Conservation (phyloP, 30 jellyfish, hydroid and myxozoan genomes). For the Nemopilema nomurai region DNA sequence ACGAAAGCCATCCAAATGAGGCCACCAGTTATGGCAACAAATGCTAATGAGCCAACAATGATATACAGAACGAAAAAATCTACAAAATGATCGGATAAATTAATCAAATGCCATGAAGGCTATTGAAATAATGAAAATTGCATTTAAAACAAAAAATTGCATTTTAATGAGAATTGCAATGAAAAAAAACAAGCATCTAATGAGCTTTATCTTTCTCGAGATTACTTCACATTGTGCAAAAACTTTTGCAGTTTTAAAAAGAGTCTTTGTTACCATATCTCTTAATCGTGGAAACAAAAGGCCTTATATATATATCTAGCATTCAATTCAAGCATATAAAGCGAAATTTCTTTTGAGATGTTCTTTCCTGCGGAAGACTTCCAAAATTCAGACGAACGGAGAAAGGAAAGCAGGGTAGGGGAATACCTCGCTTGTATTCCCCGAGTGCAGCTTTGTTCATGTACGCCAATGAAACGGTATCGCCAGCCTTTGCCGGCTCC, state of each 20-base stretch:
- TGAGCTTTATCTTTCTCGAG: too few species aligned
- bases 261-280: too few species aligned
- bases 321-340: too few species aligned
- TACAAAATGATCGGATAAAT: background rate
- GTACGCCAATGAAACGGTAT: slow-evolving; percentile 86
- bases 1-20: slow-evolving; percentile 79
- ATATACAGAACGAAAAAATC: slow-evolving; percentile 81
- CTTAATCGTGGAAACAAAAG: too few species aligned
- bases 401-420: background rate
- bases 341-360: too few species aligned
- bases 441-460: slow-evolving; percentile 91
- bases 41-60: slow-evolving; percentile 85
- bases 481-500: slow-evolving; percentile 87
- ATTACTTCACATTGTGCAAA: too few species aligned
- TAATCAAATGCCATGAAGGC: too few species aligned
- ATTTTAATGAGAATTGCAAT: slow-evolving; percentile 2
- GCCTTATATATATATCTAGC: too few species aligned
- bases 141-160: background rate
- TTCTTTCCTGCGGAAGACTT: too few species aligned
- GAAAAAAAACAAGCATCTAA: too few species aligned
- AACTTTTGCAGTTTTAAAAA: too few species aligned
- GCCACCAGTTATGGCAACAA: slow-evolving; percentile 91
- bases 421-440: slow-evolving; percentile 88
- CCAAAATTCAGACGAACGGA: too few species aligned
- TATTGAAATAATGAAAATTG: background rate